Conservation (phyloP, 1,140 invertebrate genomes). For the Cyphomyrmex costatus region DNA sequence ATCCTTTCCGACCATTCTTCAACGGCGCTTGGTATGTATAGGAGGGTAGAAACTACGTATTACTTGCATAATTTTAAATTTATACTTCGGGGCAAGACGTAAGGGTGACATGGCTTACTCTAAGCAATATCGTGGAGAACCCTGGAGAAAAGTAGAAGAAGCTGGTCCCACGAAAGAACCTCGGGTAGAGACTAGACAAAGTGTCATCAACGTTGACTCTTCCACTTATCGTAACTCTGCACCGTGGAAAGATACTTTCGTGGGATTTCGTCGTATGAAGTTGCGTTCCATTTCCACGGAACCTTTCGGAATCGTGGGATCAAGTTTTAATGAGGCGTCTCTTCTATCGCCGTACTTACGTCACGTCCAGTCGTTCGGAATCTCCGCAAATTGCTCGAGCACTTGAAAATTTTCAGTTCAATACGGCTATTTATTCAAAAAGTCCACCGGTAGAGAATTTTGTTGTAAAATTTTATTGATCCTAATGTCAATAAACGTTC, state of each 20-base stretch:
- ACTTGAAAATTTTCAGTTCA: conserved; percentile 24
- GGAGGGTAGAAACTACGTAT: conserved; percentile 78
- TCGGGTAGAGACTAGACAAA: conserved; percentile 15
- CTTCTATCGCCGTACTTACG: conserved; percentile 50
- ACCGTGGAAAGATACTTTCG: conserved; percentile 45
- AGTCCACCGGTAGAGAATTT: neutral
- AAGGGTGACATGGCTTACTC: conserved; percentile 14
- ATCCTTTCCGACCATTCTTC: conserved; percentile 71
- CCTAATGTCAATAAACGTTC: neutral
- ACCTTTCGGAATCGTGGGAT: conserved; percentile 52
- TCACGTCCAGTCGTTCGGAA: conserved; percentile 18
- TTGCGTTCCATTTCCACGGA: conserved; percentile 54
- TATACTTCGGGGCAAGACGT: conserved; percentile 63
- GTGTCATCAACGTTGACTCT: conserved; percentile 56
- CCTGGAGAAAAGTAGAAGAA: conserved; percentile 50
- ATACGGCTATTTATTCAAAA: conserved; percentile 7
- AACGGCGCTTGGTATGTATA: conserved; percentile 73
- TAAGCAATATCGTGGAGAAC: conserved; percentile 38
- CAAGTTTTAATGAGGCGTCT: conserved; percentile 67
- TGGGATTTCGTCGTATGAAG: conserved; percentile 38
- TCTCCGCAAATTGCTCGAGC: conserved; percentile 24
- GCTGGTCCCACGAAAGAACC: neutral
- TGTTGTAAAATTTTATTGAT: neutral
- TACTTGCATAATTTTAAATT: conserved; percentile 83
- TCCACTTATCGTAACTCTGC: conserved; percentile 48